These are phyloP conservation scores for Bubalus kerabau DNA, from an alignment of 2,113 vertebrate species.

Conservation along the genomic window DNA sequence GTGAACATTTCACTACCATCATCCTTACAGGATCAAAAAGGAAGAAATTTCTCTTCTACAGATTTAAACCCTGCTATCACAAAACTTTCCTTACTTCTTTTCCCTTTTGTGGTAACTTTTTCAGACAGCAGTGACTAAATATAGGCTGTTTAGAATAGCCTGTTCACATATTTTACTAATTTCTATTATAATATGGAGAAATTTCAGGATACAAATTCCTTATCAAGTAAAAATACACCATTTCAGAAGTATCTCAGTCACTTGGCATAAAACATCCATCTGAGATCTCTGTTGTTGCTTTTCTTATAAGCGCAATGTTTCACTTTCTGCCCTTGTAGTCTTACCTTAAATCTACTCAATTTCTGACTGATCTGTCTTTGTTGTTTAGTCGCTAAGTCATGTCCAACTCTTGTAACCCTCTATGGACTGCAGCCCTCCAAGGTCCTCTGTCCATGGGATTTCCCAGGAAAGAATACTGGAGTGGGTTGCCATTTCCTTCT, in stretches of 20 bases:
- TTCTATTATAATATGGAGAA: background rate
- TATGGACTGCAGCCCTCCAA: background rate
- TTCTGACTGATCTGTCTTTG: background rate
- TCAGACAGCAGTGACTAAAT: background rate
- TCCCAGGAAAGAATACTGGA: background rate
- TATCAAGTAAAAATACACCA: background rate
- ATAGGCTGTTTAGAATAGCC: background rate
- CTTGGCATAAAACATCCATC: background rate
- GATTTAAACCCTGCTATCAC: background rate
- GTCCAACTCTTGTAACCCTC: background rate
- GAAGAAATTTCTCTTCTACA: background rate
- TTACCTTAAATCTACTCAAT: background rate
- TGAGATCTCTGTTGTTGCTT: background rate
- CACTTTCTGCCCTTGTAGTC: background rate
- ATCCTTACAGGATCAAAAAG: background rate
- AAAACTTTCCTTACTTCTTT: background rate
- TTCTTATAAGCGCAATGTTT: background rate
- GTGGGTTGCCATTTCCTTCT: background rate
- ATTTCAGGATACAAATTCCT: background rate
- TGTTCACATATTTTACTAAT: slow-evolving; percentile 27
- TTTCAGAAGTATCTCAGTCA: background rate
- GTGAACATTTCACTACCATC: background rate
- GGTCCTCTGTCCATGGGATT: background rate
- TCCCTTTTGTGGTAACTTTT: background rate
- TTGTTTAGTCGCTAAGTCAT: background rate